Base-by-base conservation (phyloP, 2,113 vertebrate species). In the Pseudonaja textilis region DNA sequence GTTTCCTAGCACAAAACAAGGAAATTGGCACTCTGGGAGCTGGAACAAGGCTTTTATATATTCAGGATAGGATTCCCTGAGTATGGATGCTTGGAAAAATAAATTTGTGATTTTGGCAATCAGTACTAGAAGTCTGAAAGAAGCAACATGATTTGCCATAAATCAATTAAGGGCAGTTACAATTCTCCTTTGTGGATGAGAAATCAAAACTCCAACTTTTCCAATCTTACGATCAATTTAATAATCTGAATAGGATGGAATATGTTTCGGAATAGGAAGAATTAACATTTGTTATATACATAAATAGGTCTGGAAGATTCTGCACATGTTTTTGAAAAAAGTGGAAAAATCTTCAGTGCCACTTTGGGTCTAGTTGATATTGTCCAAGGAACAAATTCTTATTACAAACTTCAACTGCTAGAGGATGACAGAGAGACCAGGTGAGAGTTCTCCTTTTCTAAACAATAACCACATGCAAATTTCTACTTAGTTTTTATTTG, bases 301-400 rank as follows among this genome's bases (percentile, higher is more conserved):
- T 85, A 45, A 85, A 85, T 94, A 99, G 99, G 99, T 94, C 97
- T 99, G 93, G 99, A 99, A 95, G 98, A 99, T 96, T 98, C 98
- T 45, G 99, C 99, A 7, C 99, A 99, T 0, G 99, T 99, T 42
- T 97, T 99, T 96, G 99, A 99, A 96, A 99, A 99, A 96, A 97
- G 97, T 1, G 99, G 99, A 10, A 99, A 99, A 96, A 99, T 99
- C 96, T 99, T 98, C 97, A 99, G 99, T 10, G 99, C 99, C 23
- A 99, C 99, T 0, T 97, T 99, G 1, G 99, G 99, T 55, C 97
- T 99, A 5, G 99, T 99, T 92, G 99, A 99, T 97, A 99, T 99
- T 4, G 98, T 98, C 42, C 98, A 98, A 94, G 99, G 99, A 91
- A 99, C 99, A 47, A 99, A 99, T 97, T 99, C 99, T 3, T 99